These are phyloP conservation scores for Platysteira castanea DNA, from an alignment of 2,113 vertebrate genomes.

Conservation along the genomic window DNA sequence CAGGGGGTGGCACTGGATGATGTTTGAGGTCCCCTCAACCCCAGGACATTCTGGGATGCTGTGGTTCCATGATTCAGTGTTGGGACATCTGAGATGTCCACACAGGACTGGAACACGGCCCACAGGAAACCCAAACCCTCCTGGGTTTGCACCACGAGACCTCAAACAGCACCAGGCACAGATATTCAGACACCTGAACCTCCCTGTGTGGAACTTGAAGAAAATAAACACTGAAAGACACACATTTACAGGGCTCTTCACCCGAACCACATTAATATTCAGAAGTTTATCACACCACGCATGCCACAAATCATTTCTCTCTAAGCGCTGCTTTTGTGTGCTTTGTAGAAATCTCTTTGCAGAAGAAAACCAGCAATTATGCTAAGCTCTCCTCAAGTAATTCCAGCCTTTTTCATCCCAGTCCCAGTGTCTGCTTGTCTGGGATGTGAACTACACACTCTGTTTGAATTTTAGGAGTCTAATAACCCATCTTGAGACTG, in stretches of 20 bases:
- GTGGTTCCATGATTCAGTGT: not conserved
- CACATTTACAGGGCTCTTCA: not conserved
- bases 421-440: not conserved
- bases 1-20: fast-evolving
- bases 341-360: not conserved
- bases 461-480: not conserved
- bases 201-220: not conserved
- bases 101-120: not conserved
- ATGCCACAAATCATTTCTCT: not conserved
- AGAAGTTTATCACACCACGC: not conserved
- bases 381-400: not conserved
- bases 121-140: not conserved
- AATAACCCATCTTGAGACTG: not conserved
- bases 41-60: not conserved
- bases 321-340: not conserved
- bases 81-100: not conserved
- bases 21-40: not conserved
- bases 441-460: not conserved
- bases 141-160: not conserved
- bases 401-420: not conserved
- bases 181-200: not conserved
- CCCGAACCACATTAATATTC: not conserved
- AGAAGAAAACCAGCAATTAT: conserved; percentile 27
- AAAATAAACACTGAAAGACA: not conserved
- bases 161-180: not conserved